These are phyloP conservation scores for Oreochromis tanganicae DNA, from an alignment of 2,113 vertebrate species.

Conservation along the genomic window DNA sequence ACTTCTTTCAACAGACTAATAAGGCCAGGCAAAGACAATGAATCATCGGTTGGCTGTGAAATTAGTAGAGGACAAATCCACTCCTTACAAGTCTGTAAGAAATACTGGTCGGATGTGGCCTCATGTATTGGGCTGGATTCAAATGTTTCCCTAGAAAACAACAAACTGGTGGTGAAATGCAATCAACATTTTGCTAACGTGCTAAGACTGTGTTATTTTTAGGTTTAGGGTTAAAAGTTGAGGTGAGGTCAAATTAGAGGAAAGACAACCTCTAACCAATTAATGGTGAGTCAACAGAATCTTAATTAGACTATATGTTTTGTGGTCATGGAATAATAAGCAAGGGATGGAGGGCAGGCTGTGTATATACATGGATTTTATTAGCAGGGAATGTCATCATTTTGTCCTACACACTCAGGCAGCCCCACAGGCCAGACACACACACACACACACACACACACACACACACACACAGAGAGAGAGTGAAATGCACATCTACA, in stretches of 20 bases:
- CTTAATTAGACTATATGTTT: not conserved
- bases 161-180: not conserved
- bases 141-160: not conserved
- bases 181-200: not conserved
- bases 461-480: not conserved
- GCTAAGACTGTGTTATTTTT: not conserved
- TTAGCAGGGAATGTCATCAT: not conserved
- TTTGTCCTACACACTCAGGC: constrained; percentile 26
- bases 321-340: not conserved
- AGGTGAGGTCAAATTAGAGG: not conserved
- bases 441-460: not conserved
- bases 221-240: not conserved
- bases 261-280: not conserved
- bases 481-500: not conserved
- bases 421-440: not conserved
- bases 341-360: not conserved
- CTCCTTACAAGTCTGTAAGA: not conserved
- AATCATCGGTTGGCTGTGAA: constrained; percentile 20
- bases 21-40: constrained; percentile 10
- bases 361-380: not conserved
- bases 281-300: not conserved
- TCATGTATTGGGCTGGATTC: not conserved
- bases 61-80: constrained; percentile 16
- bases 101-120: not conserved
- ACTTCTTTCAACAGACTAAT: constrained; percentile 11